A percentile compares a stretch with the other conserved stretches of the same genome.
phyloP scores from a whole-genome alignment of 2,113 vertebrate genomes.

The Salvelinus fontinalis region DNA sequence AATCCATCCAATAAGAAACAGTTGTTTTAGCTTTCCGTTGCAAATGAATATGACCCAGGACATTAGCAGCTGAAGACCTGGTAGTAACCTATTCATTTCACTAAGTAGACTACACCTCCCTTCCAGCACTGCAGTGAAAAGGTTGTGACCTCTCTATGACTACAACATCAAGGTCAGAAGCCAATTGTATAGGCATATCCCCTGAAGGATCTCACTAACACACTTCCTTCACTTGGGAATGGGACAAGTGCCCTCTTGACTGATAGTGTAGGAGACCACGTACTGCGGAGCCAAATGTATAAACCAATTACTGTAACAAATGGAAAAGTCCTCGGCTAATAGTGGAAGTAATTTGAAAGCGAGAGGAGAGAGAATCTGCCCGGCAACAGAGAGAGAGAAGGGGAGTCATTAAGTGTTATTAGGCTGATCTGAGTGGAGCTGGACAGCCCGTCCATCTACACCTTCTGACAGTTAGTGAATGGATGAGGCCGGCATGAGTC shows the following conservation, averaged over 20 bases:
- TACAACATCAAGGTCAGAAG: conserved; percentile 21
- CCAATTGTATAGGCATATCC: neutral
- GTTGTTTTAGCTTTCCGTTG: too few species aligned
- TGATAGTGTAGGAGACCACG: conserved; percentile 43
- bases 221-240: neutral
- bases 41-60: neutral
- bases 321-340: conserved; percentile 57
- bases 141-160: conserved; percentile 4
- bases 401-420: conserved; percentile 66
- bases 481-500: conserved; percentile 18
- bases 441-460: conserved; percentile 51
- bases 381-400: conserved; percentile 13
- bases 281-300: conserved; percentile 37
- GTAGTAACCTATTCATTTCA: neutral
- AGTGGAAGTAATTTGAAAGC: conserved; percentile 56
- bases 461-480: conserved; percentile 36
- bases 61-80: neutral
- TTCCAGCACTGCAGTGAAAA: conserved; percentile 10
- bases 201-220: too few species aligned
- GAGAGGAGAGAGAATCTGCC: conserved; percentile 29
- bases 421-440: conserved; percentile 67
- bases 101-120: neutral
- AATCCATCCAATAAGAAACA: too few species aligned
- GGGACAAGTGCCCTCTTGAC: conserved; percentile 10
- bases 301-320: conserved; percentile 66